Base-by-base conservation (phyloP, 2,797 vertebrate genomes). In the Poecilia gillii region DNA sequence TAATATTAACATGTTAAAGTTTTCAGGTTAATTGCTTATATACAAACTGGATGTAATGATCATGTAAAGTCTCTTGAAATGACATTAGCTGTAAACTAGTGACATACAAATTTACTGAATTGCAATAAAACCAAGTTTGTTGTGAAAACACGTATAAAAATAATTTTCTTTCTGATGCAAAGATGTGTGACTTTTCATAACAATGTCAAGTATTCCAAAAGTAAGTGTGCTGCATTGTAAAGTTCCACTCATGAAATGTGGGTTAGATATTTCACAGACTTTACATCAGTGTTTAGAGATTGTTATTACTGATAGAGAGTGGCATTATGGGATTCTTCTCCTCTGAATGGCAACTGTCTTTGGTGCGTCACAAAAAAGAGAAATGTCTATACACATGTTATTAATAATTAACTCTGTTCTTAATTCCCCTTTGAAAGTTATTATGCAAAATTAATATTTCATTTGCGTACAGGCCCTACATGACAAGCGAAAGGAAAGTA, bases 381-480 rank as follows among this genome's bases (percentile, higher is more conserved):
- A 89, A 89, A 89, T 90, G 92, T 92, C 94, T 95, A 95, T 96
- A 96, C 95, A 96, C 96, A 96, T 91, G 92, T 88, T 92, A 96
- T 96, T 94, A 96, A 96, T 96, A 95, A 96, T 96, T 95, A 94
- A 96, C 90, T 87, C 87, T 93, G 90, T 92, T 92, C 94, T 96
- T 96, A 95, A 96, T 95, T 96, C 92, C 93, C 95, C 93, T 96
- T 95, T 95, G 95, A 94, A 95, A 93, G 92, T 96, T 95, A 95
- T 96, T 95, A 96, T 96, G 94, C 95, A 94, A 78, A 90, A 96
- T 96, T 93, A 96, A 96, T 96, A 96, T 96, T 96, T 96, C 92
- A 96, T 96, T 89, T 28, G 91, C 87, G 92, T 94, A 95, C 94
- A 95, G 94, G 93, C 93, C 94, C 93, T 94, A 95, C 94, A 95